These are phyloP conservation scores for Phrynocephalus vlangalii DNA, from an alignment of 2,797 vertebrate species.

Conservation along the genomic window DNA sequence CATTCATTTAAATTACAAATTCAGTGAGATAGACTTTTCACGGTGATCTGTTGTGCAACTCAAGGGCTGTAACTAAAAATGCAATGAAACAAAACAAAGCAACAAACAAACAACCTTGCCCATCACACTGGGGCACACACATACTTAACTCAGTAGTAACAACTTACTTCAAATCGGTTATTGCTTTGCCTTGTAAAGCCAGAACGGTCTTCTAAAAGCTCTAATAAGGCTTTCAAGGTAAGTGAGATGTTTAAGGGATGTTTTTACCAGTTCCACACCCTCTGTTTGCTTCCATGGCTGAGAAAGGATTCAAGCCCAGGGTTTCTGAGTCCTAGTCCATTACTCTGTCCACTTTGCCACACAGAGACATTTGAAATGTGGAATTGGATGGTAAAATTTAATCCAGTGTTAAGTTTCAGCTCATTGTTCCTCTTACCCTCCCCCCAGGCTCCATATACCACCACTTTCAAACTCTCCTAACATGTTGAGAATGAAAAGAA, in stretches of 20 bases:
- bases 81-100: background rate
- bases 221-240: background rate
- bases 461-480: slow-evolving; percentile 1
- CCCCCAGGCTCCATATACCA: background rate
- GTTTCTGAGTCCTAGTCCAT: too few relatives aligned
- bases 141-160: background rate
- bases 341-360: too few relatives aligned
- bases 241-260: too few relatives aligned
- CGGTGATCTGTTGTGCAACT: background rate
- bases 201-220: background rate
- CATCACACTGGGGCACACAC: too few relatives aligned
- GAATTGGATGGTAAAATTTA: slow-evolving; percentile 9
- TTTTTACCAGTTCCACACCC: too few relatives aligned
- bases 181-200: background rate
- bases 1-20: background rate
- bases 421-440: background rate
- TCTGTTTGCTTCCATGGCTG: too few relatives aligned
- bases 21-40: background rate
- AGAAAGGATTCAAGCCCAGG: too few relatives aligned
- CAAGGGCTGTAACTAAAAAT: background rate
- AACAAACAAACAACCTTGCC: background rate
- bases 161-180: background rate
- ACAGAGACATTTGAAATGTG: background rate
- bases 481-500: slow-evolving; percentile 35
- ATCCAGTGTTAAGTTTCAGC: slow-evolving; percentile 10